Base-by-base conservation (phyloP, 2,888 invertebrate species). In the Digitonthophagus gazella region DNA sequence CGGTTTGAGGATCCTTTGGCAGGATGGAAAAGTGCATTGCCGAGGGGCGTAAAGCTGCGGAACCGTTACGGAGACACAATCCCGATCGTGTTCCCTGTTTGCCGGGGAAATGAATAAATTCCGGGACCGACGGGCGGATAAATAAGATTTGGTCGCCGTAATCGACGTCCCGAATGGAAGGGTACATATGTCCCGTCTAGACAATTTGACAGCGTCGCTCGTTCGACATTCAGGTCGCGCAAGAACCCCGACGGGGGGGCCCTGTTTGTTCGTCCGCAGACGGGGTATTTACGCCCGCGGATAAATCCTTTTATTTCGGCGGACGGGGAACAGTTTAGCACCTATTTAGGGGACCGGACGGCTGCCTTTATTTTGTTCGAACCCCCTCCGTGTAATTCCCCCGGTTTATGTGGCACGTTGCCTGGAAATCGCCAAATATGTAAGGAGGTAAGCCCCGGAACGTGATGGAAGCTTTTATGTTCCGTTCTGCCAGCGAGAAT, bases 111-210 rank as follows among this genome's bases (percentile, higher is more conserved):
- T 44, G 28, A 44, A 44, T 44, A 44, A 44, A 44, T 44, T 44
- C 28, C 28, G 8, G 28, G 28, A 44, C 28, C 28, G 28, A 44
- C 28, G 28, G 61, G 19, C 61, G 20, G 61, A 61, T 61, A 61
- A 61, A 61, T 61, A 61, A 61, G 61, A 61, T 61, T 61, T 61
- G 61, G 61, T 20, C 19, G 61, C 19, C 61, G 61, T 61, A 61
- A 61, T 61, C 61, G 61, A 61, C 61, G 18, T 61, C 61, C 61
- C n/a, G 61, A 61, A 61, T 61, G 61, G 61, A 61, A 61, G 61
- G 61, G 61, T 61, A 61, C 61, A 61, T 61, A 61, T 61, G 61
- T 61, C 61, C 28, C 61, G 61, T 61, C 61, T 61, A 61, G 61
- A 61, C 61, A 61, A 61, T 61, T 61, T 61, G 61, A 61, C 61